These are phyloP conservation scores for Ophion obscuratus DNA, from an alignment of 2,888 invertebrate genomes.

Conservation along the genomic window DNA sequence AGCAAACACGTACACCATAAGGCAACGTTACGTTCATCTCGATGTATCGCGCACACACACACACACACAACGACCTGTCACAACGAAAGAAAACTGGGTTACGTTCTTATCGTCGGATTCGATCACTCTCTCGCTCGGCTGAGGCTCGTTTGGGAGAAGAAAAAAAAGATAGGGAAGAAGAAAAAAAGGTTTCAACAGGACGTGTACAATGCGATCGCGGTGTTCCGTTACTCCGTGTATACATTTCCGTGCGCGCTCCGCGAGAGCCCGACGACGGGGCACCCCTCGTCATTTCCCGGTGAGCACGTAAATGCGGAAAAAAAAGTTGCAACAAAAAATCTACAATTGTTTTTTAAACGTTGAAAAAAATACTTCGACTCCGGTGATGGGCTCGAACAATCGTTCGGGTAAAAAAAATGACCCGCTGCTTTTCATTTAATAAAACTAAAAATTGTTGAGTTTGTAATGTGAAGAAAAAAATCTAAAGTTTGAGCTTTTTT, in stretches of 20 bases:
- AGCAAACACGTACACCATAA: constrained; percentile 22
- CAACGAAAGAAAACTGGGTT: constrained; percentile 60
- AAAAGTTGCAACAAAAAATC: too few species aligned
- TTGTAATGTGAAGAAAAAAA: too few species aligned
- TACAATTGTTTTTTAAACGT: too few species aligned
- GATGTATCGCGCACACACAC: neutral
- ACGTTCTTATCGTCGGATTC: constrained; percentile 59
- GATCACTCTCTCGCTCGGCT: constrained; percentile 47
- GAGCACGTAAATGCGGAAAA: too few species aligned
- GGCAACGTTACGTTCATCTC: neutral
- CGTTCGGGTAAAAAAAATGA: too few species aligned
- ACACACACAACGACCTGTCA: neutral
- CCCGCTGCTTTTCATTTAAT: too few species aligned
- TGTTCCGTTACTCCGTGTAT: constrained; percentile 42
- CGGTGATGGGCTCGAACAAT: too few species aligned
- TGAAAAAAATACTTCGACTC: too few species aligned
- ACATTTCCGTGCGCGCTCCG: neutral
- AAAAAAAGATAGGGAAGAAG: neutral
- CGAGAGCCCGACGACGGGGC: too few species aligned
- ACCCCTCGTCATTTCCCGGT: too few species aligned
- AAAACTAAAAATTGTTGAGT: too few species aligned
- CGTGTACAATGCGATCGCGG: constrained; percentile 9
- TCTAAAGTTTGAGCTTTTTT: too few species aligned
- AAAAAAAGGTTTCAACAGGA: constrained; percentile 44
- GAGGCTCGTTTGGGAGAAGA: constrained; percentile 16